Evolutionary conservation across 2,797 vertebrate genomes (phyloP).

Genomic region (Yasuhikotakia modesta): DNA sequence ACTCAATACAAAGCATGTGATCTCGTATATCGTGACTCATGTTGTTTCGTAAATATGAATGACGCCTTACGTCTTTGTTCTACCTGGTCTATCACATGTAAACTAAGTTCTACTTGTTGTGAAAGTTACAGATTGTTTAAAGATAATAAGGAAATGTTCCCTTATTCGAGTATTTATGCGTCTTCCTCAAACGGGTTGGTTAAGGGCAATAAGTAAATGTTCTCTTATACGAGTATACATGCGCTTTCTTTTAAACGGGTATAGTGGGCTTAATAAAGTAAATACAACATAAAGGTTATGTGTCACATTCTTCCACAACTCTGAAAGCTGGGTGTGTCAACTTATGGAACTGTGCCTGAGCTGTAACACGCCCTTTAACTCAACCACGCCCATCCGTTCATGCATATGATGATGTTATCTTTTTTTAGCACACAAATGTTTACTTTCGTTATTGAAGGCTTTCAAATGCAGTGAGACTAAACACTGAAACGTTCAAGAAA

Average conservation of each 20-base stretch:
- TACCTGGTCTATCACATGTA: not conserved
- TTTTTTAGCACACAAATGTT: not conserved
- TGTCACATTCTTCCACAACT: too few species aligned
- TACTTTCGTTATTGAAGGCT: not conserved
- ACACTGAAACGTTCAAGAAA: not conserved
- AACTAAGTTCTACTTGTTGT: too few species aligned
- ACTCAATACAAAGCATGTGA: constrained; percentile 28
- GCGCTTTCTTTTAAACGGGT: too few species aligned
- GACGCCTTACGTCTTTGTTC: not conserved
- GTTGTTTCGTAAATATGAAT: constrained; percentile 1
- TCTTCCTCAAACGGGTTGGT: not conserved
- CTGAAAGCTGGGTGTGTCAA: not conserved
- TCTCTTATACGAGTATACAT: not conserved
- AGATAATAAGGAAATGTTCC: not conserved
- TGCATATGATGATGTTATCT: not conserved
- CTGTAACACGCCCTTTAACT: not conserved
- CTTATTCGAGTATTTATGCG: not conserved
- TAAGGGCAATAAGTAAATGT: not conserved
- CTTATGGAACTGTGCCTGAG: constrained; percentile 3
- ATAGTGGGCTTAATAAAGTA: not conserved
- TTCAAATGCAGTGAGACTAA: not conserved
- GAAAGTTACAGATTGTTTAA: not conserved
- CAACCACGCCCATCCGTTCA: not conserved
- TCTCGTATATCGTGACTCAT: not conserved
- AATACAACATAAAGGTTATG: too few species aligned